These are phyloP conservation scores for Emys orbicularis DNA, from an alignment of 2,797 vertebrate genomes.

Conservation along the genomic window DNA sequence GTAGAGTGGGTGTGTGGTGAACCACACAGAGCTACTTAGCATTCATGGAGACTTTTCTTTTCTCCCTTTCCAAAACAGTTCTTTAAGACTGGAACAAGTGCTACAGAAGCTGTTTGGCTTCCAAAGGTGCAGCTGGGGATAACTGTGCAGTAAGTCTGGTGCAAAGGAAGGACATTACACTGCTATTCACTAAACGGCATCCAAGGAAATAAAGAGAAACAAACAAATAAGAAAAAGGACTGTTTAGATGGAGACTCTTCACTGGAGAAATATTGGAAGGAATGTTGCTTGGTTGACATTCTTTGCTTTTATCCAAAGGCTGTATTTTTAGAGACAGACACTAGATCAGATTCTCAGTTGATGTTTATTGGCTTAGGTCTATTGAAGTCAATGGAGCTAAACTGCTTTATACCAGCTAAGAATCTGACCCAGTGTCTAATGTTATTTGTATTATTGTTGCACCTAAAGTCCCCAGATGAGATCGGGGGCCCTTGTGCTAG, in stretches of 20 bases:
- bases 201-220: not conserved
- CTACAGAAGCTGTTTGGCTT: not conserved
- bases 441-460: not conserved
- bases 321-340: not conserved
- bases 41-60: conserved; percentile 21
- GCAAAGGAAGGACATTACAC: not conserved
- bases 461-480: not conserved
- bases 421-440: not conserved
- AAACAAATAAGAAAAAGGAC: not conserved
- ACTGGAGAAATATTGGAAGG: not conserved
- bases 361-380: not conserved
- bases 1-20: not conserved
- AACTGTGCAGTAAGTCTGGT: not conserved
- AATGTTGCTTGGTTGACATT: not conserved
- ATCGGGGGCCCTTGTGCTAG: not conserved
- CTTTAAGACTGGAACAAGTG: not conserved
- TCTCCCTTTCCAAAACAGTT: conserved; percentile 13
- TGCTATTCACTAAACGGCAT: not conserved
- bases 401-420: conserved; percentile 33
- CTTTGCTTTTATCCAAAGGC: not conserved
- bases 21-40: not conserved
- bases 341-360: conserved; percentile 11
- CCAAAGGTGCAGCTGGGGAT: not conserved
- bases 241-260: not conserved
- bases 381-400: conserved; percentile 4